These are phyloP conservation scores for Anarrhichthys ocellatus DNA, from an alignment of 2,113 vertebrate species.

Conservation along the genomic window DNA sequence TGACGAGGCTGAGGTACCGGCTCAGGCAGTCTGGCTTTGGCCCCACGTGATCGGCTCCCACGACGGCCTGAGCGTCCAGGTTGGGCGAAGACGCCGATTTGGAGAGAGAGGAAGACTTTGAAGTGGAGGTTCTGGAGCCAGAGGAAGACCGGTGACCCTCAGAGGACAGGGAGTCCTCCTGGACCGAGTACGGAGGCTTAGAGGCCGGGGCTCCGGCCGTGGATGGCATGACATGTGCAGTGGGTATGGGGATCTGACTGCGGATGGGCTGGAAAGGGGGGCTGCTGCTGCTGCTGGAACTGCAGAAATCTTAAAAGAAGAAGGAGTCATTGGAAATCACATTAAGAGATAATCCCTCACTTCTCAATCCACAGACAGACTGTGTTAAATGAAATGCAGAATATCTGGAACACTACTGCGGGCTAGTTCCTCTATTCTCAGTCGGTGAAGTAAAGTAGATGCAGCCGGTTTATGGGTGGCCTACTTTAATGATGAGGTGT, in stretches of 20 bases:
- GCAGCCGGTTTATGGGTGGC: slow-evolving; percentile 69
- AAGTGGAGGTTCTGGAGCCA: slow-evolving; percentile 78
- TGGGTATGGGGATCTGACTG: slow-evolving; percentile 94
- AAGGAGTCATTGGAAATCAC: slow-evolving; percentile 31
- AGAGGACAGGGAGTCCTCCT: slow-evolving; percentile 71
- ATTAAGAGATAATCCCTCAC: slow-evolving; percentile 1
- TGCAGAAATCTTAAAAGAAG: slow-evolving; percentile 86
- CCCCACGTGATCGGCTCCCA: slow-evolving; percentile 47
- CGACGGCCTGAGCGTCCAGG: slow-evolving; percentile 73
- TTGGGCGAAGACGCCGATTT: slow-evolving; percentile 85
- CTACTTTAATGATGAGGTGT: slow-evolving; percentile 78
- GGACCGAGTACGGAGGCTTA: slow-evolving; percentile 80
- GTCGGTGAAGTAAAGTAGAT: slow-evolving; percentile 59
- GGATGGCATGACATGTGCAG: slow-evolving; percentile 98
- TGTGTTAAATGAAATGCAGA: slow-evolving; percentile 47
- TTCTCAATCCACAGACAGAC: slow-evolving; percentile 12
- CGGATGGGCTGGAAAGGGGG: slow-evolving; percentile 95
- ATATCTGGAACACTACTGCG: slow-evolving; percentile 45
- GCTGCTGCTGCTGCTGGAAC: slow-evolving; percentile 83
- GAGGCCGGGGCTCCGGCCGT: slow-evolving; percentile 87
- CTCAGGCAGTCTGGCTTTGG: slow-evolving; percentile 82
- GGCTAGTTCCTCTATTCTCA: slow-evolving; percentile 71
- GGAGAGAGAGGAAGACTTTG: slow-evolving; percentile 81
- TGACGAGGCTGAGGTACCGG: slow-evolving; percentile 85
- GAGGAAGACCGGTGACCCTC: slow-evolving; percentile 69